A percentile compares a stretch with the other conserved stretches of the same genome.
Conservation (phyloP, 1,140 invertebrate genomes). For the Delia radicum region DNA sequence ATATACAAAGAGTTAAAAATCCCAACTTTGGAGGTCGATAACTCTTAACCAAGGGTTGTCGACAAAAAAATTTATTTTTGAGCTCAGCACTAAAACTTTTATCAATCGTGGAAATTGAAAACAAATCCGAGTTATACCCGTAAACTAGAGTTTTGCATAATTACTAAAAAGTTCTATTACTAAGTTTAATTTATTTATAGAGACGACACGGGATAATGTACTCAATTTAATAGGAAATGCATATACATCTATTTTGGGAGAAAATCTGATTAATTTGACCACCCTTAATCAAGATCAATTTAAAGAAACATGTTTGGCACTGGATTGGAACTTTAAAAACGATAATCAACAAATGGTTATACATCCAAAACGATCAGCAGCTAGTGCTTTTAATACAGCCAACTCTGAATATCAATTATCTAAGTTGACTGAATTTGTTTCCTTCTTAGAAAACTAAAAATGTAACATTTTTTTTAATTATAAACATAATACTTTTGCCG, state of each 20-base stretch:
- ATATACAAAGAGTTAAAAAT: too few relatives aligned
- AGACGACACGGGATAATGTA: background rate
- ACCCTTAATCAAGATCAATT: background rate
- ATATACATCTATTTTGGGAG: background rate
- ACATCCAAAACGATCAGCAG: background rate
- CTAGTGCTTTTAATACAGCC: conserved; percentile 35
- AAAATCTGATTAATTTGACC: background rate
- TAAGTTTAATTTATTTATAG: background rate
- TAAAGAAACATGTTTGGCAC: background rate
- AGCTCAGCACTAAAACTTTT: too few relatives aligned
- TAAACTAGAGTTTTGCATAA: too few relatives aligned
- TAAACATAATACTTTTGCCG: too few relatives aligned
- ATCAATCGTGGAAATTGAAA: too few relatives aligned
- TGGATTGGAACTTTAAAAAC: background rate
- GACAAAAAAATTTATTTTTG: too few relatives aligned
- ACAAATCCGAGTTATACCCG: too few relatives aligned
- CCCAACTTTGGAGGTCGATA: too few relatives aligned
- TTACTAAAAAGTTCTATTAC: too few relatives aligned
- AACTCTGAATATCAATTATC: background rate
- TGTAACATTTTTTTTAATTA: too few relatives aligned
- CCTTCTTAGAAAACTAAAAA: background rate
- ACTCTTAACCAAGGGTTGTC: too few relatives aligned
- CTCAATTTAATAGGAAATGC: background rate
- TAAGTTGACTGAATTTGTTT: background rate
- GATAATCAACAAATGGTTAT: background rate